A percentile compares a stretch with the other conserved stretches of the same genome.
Conservation (phyloP, 2,888 invertebrate genomes). For the Prosapia bicincta region DNA sequence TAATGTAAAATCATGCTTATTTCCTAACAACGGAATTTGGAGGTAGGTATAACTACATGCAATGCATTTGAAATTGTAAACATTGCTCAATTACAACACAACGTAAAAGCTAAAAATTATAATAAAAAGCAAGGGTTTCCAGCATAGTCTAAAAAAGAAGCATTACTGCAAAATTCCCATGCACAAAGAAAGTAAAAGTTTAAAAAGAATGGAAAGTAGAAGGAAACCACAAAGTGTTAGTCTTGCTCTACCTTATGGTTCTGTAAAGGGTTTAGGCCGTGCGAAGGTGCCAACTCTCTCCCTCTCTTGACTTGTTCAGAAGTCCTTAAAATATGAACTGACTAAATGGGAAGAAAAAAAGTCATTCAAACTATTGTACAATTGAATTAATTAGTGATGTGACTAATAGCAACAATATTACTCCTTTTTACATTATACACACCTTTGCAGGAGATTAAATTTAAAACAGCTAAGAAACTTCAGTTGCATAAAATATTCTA, state of each 20-base stretch:
- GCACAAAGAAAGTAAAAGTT: not conserved
- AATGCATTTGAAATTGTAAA: no score
- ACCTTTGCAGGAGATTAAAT: not conserved
- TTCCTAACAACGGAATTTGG: no score
- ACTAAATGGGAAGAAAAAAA: constrained; percentile 2
- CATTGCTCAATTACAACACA: not conserved
- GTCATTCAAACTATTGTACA: not conserved
- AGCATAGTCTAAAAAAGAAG: not conserved
- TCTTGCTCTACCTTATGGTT: not conserved
- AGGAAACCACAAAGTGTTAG: not conserved
- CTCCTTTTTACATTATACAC: not conserved
- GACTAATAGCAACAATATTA: no score
- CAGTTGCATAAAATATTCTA: not conserved
- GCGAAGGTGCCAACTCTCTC: not conserved
- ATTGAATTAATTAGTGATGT: not conserved
- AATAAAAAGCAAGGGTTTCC: not conserved
- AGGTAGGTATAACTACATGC: no score
- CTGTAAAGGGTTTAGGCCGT: not conserved
- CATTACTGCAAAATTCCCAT: not conserved
- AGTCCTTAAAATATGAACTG: not conserved
- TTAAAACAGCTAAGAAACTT: not conserved
- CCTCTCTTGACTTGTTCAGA: not conserved
- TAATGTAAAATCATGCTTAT: no score
- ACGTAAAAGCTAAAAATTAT: not conserved
- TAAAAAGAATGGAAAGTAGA: not conserved